Evolutionary conservation across 2,797 vertebrate species (phyloP).

Genomic region (Acanthornis magna): DNA sequence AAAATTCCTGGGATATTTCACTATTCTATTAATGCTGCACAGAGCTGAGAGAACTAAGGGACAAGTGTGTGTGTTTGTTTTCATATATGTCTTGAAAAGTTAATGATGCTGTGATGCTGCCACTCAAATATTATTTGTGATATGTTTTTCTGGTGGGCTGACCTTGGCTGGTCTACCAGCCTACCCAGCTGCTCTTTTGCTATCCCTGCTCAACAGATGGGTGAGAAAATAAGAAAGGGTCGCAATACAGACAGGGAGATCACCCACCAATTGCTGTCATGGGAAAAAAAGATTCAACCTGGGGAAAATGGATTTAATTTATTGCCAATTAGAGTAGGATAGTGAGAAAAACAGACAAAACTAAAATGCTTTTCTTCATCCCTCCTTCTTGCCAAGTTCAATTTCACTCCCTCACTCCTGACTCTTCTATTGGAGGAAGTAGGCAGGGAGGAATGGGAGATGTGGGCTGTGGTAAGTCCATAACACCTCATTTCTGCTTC

Average conservation of each 20-base stretch:
- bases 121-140: background rate
- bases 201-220: background rate
- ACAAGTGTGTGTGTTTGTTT: background rate
- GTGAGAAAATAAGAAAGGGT: background rate
- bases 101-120: background rate
- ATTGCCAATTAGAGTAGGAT: background rate
- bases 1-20: conserved; percentile 14
- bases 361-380: rapidly evolving
- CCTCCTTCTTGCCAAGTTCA: background rate
- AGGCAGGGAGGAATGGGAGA: background rate
- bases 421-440: background rate
- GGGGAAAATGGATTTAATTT: background rate
- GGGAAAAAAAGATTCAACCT: background rate
- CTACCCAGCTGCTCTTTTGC: background rate
- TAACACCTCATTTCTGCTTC: background rate
- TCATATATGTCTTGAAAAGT: background rate
- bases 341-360: background rate
- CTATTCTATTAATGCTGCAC: background rate
- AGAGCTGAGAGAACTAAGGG: background rate
- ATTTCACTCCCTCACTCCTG: background rate
- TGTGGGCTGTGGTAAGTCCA: too few species aligned
- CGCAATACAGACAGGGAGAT: background rate
- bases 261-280: background rate
- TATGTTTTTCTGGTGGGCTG: background rate
- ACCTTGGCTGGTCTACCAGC: background rate